phyloP scores from a whole-genome alignment of 2,113 vertebrate species.

The Plectropomus leopardus region DNA sequence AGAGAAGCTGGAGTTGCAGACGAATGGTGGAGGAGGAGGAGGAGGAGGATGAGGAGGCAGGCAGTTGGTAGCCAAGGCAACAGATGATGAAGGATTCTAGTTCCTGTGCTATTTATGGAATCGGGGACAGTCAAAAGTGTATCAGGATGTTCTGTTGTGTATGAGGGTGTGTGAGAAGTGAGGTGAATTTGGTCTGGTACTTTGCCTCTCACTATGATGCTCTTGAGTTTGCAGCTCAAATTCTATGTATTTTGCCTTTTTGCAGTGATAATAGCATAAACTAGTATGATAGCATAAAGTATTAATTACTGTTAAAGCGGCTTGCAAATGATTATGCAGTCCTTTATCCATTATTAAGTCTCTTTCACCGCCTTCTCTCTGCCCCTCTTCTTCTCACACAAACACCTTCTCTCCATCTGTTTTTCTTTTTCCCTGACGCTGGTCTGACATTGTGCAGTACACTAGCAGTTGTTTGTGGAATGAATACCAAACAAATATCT shows the following conservation, averaged over 20 bases:
- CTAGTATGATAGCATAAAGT: neutral
- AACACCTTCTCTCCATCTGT: conserved; percentile 32
- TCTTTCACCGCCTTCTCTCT: neutral
- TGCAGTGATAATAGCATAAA: neutral
- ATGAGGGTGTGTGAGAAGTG: neutral
- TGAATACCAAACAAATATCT: conserved; percentile 41
- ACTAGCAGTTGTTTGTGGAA: conserved; percentile 16
- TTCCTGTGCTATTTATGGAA: conserved; percentile 82
- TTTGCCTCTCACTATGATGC: conserved; percentile 4
- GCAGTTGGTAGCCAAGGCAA: conserved; percentile 81
- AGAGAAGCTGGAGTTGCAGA: conserved; percentile 41
- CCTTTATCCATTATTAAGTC: neutral
- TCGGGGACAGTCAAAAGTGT: conserved; percentile 74
- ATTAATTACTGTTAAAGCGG: neutral
- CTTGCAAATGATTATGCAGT: neutral
- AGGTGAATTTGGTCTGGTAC: conserved; percentile 11
- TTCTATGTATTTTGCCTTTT: neutral
- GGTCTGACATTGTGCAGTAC: conserved; percentile 32
- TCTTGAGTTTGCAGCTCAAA: neutral
- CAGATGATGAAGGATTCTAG: conserved; percentile 75
- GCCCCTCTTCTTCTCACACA: neutral
- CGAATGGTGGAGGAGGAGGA: conserved; percentile 35
- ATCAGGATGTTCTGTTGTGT: conserved; percentile 39
- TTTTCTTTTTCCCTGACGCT: conserved; percentile 5
- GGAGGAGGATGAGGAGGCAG: conserved; percentile 48